A percentile compares a stretch with the other conserved stretches of the same genome.
Conservation (phyloP, 2,888 invertebrate genomes). For the Meliscaeva auricollis region DNA sequence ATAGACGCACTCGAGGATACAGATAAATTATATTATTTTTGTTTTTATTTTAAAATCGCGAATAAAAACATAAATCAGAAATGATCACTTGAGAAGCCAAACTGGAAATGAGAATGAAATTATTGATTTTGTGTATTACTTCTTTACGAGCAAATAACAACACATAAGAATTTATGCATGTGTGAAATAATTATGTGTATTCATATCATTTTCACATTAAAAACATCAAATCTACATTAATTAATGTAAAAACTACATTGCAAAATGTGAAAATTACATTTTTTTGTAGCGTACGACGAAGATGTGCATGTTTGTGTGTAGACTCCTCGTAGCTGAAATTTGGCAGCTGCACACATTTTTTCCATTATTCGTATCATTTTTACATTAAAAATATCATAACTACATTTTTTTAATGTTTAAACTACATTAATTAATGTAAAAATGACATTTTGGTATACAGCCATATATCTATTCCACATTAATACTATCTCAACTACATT, state of each 20-base stretch:
- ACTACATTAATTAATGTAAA: slow-evolving; percentile 2
- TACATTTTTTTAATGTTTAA: background rate
- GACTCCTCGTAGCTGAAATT: no score
- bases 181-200: background rate
- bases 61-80: background rate
- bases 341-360: no score
- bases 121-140: background rate
- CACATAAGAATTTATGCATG: background rate
- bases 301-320: no score
- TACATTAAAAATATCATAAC: background rate
- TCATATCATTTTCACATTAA: background rate
- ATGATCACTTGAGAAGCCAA: slow-evolving; percentile 7
- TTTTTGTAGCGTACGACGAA: no score
- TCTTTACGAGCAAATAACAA: no score
- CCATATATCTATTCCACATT: background rate
- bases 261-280: background rate
- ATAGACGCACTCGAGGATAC: background rate
- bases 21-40: background rate
- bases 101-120: slow-evolving; percentile 7
- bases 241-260: background rate
- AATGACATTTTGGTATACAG: slow-evolving; percentile 5
- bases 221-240: no score
- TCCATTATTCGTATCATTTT: no score
- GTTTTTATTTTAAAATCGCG: background rate
- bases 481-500: background rate